Evolutionary conservation across 1,140 invertebrate species (phyloP).

Genomic region (Chironomus tepperi): DNA sequence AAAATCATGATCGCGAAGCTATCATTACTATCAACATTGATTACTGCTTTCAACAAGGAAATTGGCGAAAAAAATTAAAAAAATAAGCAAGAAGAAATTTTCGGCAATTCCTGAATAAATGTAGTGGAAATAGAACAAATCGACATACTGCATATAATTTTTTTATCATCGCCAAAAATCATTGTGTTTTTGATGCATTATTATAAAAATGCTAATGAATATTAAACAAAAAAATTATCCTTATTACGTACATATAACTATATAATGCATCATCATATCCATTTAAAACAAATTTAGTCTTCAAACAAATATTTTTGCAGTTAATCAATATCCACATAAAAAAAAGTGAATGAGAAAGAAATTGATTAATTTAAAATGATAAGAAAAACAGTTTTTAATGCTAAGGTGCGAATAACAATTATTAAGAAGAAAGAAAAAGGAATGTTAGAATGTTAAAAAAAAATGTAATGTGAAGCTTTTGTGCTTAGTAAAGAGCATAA

Average conservation of each 20-base stretch:
- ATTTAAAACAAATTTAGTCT: not conserved
- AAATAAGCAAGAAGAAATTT: conserved; percentile 6
- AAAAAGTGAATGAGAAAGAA: not conserved
- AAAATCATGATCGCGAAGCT: conserved; percentile 25
- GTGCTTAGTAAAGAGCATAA: not conserved
- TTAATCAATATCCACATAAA: not conserved
- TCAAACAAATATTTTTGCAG: not conserved
- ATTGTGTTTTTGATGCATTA: conserved; percentile 14
- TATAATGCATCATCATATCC: not conserved
- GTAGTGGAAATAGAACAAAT: not conserved
- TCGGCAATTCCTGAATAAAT: conserved; percentile 16
- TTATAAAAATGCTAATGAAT: not conserved
- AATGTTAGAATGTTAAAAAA: not conserved
- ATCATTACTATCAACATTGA: not conserved
- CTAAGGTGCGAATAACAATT: not conserved
- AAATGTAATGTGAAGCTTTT: no score
- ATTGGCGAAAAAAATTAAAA: conserved; percentile 7
- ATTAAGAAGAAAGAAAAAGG: not conserved
- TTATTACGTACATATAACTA: not conserved
- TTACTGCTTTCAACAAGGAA: conserved; percentile 8
- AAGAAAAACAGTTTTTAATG: not conserved
- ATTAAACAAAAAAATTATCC: not conserved
- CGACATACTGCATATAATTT: not conserved
- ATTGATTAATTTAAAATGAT: not conserved
- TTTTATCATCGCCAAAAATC: conserved; percentile 7